Evolutionary conservation across 2,888 invertebrate genomes (phyloP), one percentile per base, ranked within the genome.

Genomic region (Daptonema setosum): DNA sequence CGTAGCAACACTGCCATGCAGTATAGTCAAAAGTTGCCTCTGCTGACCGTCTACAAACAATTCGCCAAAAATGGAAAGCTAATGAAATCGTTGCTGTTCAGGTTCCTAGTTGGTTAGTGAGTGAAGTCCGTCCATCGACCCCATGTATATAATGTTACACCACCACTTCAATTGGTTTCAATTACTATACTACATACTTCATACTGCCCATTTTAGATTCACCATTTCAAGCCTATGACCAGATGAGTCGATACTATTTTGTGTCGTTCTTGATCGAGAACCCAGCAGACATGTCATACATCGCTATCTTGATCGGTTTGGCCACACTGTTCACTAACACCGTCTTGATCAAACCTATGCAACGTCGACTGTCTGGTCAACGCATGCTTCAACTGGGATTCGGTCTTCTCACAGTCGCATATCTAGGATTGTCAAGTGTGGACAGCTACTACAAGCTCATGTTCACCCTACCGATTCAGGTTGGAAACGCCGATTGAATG

Each of bases 191-290:
- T 47, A 61, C 59, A 43, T 61, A 59, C 57, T 64, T n/a, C n/a
- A n/a, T n/a, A n/a, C n/a, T n/a, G n/a, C n/a, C n/a, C n/a, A n/a
- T n/a, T n/a, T n/a, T n/a, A n/a, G 59, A 61, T 24, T 64, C 61
- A n/a, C 67, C 67, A 0, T 66, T 62, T 56, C 56, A 57, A 25
- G 64, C 66, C 22, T 67, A 66, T 56, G 66, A 67, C 43, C 63
- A 63, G 52, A 54, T 67, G 8, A 56, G 65, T 43, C 60, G 67
- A 5, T 60, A 60, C 20, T 62, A 63, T 17, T 54, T 67, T 43
- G 57, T 64, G 3, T 55, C 60, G 1, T 61, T 60, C 52, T 60
- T 65, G 29, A 58, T 65, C 24, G 57, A 60, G 17, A 60, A 63
- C 35, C 65, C 65, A 24, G 54, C 59, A 30, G 64, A 63, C 54